These are phyloP conservation scores for Euspilapteryx auroguttella DNA, from an alignment of 2,888 invertebrate genomes.

Conservation along the genomic window DNA sequence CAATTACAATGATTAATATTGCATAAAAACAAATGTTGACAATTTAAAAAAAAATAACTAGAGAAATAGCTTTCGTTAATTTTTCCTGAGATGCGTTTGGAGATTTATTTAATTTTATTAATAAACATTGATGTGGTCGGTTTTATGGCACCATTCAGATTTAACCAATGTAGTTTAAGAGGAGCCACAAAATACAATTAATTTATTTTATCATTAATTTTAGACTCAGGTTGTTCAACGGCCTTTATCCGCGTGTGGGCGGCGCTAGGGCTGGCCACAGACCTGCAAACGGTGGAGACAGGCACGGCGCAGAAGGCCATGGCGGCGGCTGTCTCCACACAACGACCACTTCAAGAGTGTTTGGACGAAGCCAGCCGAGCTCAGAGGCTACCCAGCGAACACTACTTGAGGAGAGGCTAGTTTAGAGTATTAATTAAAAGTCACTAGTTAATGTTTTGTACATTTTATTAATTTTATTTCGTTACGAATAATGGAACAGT, in stretches of 20 bases:
- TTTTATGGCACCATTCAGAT: too few species aligned
- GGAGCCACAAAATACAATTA: too few species aligned
- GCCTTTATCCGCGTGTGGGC: constrained; percentile 71
- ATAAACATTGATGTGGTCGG: too few species aligned
- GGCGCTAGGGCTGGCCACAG: constrained; percentile 66
- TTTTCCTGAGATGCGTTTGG: too few species aligned
- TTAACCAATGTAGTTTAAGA: too few species aligned
- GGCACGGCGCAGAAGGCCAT: constrained; percentile 66
- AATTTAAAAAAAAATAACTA: too few species aligned
- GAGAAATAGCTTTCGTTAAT: too few species aligned
- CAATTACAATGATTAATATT: too few species aligned
- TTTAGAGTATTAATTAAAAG: not conserved
- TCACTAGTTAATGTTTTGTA: not conserved
- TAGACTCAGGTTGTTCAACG: constrained; percentile 65
- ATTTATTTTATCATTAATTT: constrained; percentile 6
- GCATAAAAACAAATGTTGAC: too few species aligned
- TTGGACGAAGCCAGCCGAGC: constrained; percentile 46
- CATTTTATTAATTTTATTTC: not conserved
- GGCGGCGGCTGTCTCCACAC: constrained; percentile 55
- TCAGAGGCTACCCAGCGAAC: constrained; percentile 40
- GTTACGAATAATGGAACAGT: not conserved
- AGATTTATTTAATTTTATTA: too few species aligned
- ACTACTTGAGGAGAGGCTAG: constrained; percentile 40
- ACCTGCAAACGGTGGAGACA: constrained; percentile 67
- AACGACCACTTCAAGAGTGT: constrained; percentile 58